A percentile compares a stretch with the other conserved stretches of the same genome.
phyloP scores from a whole-genome alignment of 2,888 invertebrate species.

The Cataglyphis albicans region DNA sequence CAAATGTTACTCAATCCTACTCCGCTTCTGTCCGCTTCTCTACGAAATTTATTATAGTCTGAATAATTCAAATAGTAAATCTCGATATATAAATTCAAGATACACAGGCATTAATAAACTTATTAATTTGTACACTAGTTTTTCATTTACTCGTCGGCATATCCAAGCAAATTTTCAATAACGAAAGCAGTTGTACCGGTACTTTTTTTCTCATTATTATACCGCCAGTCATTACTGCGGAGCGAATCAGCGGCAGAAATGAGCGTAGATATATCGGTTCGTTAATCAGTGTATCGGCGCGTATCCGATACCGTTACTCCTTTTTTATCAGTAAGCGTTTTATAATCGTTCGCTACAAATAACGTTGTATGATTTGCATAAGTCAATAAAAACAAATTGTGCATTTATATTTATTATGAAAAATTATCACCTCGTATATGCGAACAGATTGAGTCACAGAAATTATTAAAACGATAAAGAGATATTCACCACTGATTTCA shows the following conservation, averaged over 20 bases:
- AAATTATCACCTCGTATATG: not conserved
- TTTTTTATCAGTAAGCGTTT: conserved; percentile 33
- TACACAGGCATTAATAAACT: not conserved
- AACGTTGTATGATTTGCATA: not conserved
- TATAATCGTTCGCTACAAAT: conserved; percentile 27
- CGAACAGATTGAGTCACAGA: not conserved
- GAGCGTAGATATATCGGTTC: conserved; percentile 68
- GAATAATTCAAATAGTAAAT: not conserved
- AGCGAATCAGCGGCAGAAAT: conserved; percentile 48
- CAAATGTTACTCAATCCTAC: not conserved
- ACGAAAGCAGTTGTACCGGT: conserved; percentile 28
- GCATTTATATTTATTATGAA: not conserved
- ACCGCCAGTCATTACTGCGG: conserved; percentile 26
- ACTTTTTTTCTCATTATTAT: conserved; percentile 14
- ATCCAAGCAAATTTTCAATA: not conserved
- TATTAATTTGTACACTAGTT: not conserved
- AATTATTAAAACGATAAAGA: not conserved
- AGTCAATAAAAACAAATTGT: not conserved
- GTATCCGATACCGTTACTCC: conserved; percentile 65
- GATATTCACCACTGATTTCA: not conserved
- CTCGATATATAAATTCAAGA: not conserved
- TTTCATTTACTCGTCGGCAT: not conserved
- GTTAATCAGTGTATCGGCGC: conserved; percentile 66
- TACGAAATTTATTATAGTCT: not conserved
- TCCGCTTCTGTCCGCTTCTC: not conserved